Conservation (phyloP, 2,113 vertebrate genomes). For the Nycticryphes semicollaris region DNA sequence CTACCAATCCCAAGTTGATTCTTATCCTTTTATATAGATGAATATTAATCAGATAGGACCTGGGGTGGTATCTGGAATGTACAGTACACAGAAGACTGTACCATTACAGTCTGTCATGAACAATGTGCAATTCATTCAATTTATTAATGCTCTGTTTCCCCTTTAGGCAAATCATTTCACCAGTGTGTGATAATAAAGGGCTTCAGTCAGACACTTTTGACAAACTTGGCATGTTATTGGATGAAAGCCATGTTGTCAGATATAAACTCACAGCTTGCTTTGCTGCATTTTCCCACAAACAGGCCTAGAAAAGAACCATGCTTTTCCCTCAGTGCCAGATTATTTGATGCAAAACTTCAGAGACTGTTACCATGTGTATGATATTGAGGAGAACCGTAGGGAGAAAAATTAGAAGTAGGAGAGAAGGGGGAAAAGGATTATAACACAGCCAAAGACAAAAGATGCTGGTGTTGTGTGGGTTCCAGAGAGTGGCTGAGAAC, state of each 20-base stretch:
- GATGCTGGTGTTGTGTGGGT: background rate
- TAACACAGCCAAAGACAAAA: background rate
- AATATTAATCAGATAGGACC: slow-evolving; percentile 23
- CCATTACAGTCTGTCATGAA: slow-evolving; percentile 25
- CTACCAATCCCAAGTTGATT: background rate
- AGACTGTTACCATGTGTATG: background rate
- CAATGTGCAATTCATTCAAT: slow-evolving; percentile 77
- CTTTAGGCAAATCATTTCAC: slow-evolving; percentile 73
- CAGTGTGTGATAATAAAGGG: slow-evolving; percentile 54
- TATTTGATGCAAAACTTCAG: slow-evolving; percentile 46
- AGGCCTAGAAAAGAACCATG: slow-evolving; percentile 60
- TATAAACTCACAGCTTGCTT: slow-evolving; percentile 68
- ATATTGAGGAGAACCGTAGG: background rate
- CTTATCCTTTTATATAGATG: background rate
- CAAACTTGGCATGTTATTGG: slow-evolving; percentile 76
- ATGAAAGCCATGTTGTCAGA: slow-evolving; percentile 67
- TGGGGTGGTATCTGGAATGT: slow-evolving; percentile 19
- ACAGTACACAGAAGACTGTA: slow-evolving; percentile 26
- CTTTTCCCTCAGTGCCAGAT: slow-evolving; percentile 37
- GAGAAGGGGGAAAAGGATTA: background rate
- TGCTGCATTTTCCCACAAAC: slow-evolving; percentile 71
- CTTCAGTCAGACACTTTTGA: slow-evolving; percentile 77
- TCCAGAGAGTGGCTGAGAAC: background rate
- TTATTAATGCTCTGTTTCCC: slow-evolving; percentile 71
- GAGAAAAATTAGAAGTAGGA: background rate